Percentiles rank a stretch among this genome's conserved stretches.
phyloP scores from a whole-genome alignment of 2,888 invertebrate genomes.

The Agrotis clavis region DNA sequence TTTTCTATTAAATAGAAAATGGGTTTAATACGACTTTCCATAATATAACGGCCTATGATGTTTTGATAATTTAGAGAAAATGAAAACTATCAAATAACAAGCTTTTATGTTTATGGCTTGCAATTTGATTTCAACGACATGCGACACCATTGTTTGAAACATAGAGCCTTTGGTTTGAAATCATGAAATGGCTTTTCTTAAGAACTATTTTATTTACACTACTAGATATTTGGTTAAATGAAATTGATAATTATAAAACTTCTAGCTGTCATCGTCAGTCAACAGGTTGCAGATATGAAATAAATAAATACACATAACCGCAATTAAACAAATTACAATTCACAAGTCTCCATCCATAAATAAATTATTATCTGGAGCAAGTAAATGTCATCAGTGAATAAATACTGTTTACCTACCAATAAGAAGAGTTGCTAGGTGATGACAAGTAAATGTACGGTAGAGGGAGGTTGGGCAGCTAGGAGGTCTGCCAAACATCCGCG shows the following conservation, averaged over 20 bases:
- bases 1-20: slow-evolving; percentile 11
- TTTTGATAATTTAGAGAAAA: background rate
- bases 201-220: background rate
- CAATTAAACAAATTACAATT: slow-evolving; percentile 34
- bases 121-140: background rate
- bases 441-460: slow-evolving; percentile 25
- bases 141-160: background rate
- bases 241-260: background rate
- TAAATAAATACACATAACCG: slow-evolving; percentile 8
- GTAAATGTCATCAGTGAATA: slow-evolving; percentile 42
- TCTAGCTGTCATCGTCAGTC: background rate
- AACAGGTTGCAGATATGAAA: background rate
- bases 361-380: slow-evolving; percentile 34
- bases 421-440: slow-evolving; percentile 15
- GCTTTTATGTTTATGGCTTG: background rate
- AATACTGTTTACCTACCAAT: slow-evolving; percentile 34
- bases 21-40: slow-evolving; percentile 1
- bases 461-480: slow-evolving; percentile 36
- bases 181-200: background rate
- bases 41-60: background rate
- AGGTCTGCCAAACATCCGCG: slow-evolving; percentile 70
- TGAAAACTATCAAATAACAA: background rate
- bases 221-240: background rate
- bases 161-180: no score
- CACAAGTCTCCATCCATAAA: slow-evolving; percentile 30